Conservation (phyloP, 2,888 invertebrate genomes). For the Lithosia quadra region DNA sequence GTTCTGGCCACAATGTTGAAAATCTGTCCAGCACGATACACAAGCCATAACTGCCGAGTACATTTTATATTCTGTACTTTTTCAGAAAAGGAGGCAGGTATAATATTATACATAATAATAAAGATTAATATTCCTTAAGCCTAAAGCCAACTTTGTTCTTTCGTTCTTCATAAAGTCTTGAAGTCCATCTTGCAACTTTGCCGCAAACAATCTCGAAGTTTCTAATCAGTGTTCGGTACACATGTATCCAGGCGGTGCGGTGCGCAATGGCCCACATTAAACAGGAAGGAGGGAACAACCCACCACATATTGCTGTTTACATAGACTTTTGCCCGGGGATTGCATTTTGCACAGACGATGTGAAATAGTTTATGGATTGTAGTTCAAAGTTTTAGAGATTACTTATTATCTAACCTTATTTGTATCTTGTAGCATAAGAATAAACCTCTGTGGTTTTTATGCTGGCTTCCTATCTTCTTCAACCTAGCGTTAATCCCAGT, state of each 20-base stretch:
- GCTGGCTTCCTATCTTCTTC: too few relatives aligned
- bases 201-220: slow-evolving; percentile 34
- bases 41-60: background rate
- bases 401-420: too few relatives aligned
- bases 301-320: slow-evolving; percentile 53
- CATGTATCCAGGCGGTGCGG: slow-evolving; percentile 26
- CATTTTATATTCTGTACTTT: background rate
- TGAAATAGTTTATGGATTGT: slow-evolving; percentile 26
- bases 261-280: slow-evolving; percentile 19
- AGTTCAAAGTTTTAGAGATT: too few relatives aligned
- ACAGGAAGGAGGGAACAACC: slow-evolving; percentile 26
- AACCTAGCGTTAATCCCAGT: too few relatives aligned
- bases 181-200: slow-evolving; percentile 34
- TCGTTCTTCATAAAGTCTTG: slow-evolving; percentile 34
- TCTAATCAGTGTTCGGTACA: slow-evolving; percentile 35
- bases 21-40: background rate
- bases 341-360: slow-evolving; percentile 31
- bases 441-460: too few relatives aligned
- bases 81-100: background rate
- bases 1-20: background rate
- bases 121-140: background rate
- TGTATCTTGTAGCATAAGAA: too few relatives aligned
- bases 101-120: background rate
- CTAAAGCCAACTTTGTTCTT: background rate
- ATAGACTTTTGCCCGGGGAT: slow-evolving; percentile 39